Evolutionary conservation across 1,140 invertebrate species (phyloP), one percentile per base, ranked within the genome.

Genomic region (Calephelis nemesis): DNA sequence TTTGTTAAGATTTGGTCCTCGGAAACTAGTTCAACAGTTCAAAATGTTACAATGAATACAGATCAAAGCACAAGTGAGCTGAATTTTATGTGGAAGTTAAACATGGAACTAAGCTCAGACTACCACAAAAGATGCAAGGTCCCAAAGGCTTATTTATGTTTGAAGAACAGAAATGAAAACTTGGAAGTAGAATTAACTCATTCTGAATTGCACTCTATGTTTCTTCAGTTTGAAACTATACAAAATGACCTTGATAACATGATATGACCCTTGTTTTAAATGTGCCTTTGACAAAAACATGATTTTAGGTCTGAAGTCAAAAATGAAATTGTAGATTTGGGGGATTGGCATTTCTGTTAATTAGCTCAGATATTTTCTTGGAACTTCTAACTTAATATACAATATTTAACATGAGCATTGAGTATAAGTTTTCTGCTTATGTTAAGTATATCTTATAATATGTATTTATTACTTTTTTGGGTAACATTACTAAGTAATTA

Each of bases 211-310:
- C 79, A 88, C 73, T 81, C 87, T 63, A 73, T 86, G 49, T 91
- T 88, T 68, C 75, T 91, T 45, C 86, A 91, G 75, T 76, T 91
- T 82, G 88, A 90, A 77, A 78, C 78, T 7, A 82, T 91, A 66
- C 87, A 91, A 76, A 85, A 79, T 84, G 87, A 90, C 77, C 76
- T 91, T 68, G 88, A 91, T 78, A 84, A 80, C 76, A 52, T 87
- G 47, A 67, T 74, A 63, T 71, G 67, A 63, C 42, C 42, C 42
- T 45, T 45, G 8, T 45, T 45, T 45, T 45, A 45, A 45, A 45
- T 7, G 8, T 45, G 42, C 42, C 42, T 45, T 7, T 45, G 42
- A 45, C 8, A 5, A 45, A 9, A 7, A 45, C 42, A 45, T 45
- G 8, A 7, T 45, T 45, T 45, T 45, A 45, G 1, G 42, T 45